A percentile compares a stretch with the other conserved stretches of the same genome.
These are phyloP conservation scores for Hyles vespertilio DNA, from an alignment of 1,140 invertebrate species.

Conservation along the genomic window DNA sequence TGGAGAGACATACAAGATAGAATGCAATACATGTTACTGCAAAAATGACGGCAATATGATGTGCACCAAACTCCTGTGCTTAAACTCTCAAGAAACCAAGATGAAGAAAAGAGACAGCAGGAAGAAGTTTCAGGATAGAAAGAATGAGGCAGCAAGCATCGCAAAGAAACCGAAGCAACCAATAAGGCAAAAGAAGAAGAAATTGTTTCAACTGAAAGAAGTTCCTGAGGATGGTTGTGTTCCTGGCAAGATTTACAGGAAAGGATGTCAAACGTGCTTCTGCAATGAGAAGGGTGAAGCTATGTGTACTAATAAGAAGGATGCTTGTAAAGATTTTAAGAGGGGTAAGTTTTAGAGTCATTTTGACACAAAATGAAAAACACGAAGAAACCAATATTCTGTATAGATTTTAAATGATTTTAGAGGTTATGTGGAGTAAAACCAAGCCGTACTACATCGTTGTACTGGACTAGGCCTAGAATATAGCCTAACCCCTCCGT, in stretches of 20 bases:
- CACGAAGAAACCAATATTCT: neutral
- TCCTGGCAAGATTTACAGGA: conserved; percentile 39
- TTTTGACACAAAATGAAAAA: neutral
- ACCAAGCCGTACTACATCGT: too few relatives aligned
- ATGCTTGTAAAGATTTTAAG: conserved; percentile 1
- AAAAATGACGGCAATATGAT: conserved; percentile 3
- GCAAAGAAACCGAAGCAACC: neutral
- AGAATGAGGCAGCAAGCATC: neutral
- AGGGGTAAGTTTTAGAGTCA: conserved; percentile 4
- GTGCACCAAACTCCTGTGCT: conserved; percentile 4
- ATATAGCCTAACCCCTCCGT: too few relatives aligned
- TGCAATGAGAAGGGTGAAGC: conserved; percentile 25
- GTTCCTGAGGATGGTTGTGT: conserved; percentile 21
- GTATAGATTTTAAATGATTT: too few relatives aligned
- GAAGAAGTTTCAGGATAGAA: neutral
- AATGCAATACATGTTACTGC: conserved; percentile 66
- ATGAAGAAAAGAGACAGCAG: neutral
- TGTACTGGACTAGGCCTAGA: too few relatives aligned
- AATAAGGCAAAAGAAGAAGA: neutral
- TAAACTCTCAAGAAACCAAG: neutral
- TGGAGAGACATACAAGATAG: conserved; percentile 53
- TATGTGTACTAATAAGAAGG: conserved; percentile 22
- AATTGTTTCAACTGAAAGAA: conserved; percentile 14
- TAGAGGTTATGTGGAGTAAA: too few relatives aligned
- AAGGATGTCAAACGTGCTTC: conserved; percentile 39